Percentiles rank a stretch among this genome's conserved stretches.
phyloP scores from a whole-genome alignment of 2,113 vertebrate genomes.

The Arenaria interpres region DNA sequence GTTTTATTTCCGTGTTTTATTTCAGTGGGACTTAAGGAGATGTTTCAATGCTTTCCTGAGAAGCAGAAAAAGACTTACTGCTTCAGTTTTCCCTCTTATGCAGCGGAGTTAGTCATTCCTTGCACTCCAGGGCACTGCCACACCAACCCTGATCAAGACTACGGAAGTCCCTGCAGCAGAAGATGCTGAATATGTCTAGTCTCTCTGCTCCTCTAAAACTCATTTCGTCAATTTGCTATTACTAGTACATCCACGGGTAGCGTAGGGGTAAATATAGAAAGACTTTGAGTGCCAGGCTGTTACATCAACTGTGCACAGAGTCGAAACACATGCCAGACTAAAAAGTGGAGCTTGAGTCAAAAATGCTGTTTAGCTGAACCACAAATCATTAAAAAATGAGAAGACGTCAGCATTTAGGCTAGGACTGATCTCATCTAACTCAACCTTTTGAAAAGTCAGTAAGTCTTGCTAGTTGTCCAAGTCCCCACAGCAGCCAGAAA shows the following conservation, averaged over 20 bases:
- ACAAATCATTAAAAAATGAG: background rate
- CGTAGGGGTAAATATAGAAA: background rate
- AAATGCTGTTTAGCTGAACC: background rate
- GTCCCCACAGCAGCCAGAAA: background rate
- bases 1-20: accelerated
- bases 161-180: background rate
- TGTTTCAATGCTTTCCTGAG: background rate
- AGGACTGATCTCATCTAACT: background rate
- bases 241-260: background rate
- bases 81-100: background rate
- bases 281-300: background rate
- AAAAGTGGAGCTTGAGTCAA: background rate
- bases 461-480: background rate
- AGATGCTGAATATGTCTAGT: background rate
- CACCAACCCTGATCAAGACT: background rate
- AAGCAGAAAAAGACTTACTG: background rate
- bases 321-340: background rate
- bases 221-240: background rate
- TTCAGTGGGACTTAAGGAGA: background rate
- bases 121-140: too few species aligned
- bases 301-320: background rate
- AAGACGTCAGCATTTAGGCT: background rate
- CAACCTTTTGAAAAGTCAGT: background rate
- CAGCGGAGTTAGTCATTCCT: background rate
- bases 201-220: background rate